A percentile compares a stretch with the other conserved stretches of the same genome.
Evolutionary conservation across 2,888 invertebrate species (phyloP).

Genomic region (Dynastes hyllus): DNA sequence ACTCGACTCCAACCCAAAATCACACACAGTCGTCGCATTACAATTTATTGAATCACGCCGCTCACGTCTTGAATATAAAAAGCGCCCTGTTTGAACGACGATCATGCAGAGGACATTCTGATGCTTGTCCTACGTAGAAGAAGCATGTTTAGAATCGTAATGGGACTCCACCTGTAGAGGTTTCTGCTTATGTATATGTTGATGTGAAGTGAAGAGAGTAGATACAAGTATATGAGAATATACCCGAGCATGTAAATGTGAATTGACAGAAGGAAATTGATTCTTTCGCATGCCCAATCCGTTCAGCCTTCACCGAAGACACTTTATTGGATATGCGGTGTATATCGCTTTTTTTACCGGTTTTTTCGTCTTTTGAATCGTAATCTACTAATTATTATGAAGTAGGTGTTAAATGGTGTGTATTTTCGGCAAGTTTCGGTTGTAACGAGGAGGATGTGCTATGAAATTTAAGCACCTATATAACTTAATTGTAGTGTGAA

Average conservation of each 20-base stretch:
- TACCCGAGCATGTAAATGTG: neutral
- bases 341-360: neutral
- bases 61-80: conserved; percentile 38
- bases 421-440: conserved; percentile 12
- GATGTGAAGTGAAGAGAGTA: neutral
- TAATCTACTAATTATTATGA: conserved; percentile 3
- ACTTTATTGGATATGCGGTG: neutral
- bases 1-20: conserved; percentile 6
- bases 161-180: conserved; percentile 38
- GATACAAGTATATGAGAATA: neutral
- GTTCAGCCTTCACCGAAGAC: neutral
- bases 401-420: neutral
- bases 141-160: conserved; percentile 26
- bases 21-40: conserved; percentile 18
- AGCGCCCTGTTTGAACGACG: conserved; percentile 7
- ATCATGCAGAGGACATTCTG: conserved; percentile 38
- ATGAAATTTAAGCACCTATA: neutral
- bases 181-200: neutral
- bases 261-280: conserved; percentile 17
- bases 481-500: neutral
- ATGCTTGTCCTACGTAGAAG: conserved; percentile 34
- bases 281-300: neutral
- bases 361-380: neutral
- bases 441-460: conserved; percentile 11
- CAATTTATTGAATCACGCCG: conserved; percentile 42